Evolutionary conservation across 2,888 invertebrate genomes (phyloP).

Genomic region (Calephelis perditalis): DNA sequence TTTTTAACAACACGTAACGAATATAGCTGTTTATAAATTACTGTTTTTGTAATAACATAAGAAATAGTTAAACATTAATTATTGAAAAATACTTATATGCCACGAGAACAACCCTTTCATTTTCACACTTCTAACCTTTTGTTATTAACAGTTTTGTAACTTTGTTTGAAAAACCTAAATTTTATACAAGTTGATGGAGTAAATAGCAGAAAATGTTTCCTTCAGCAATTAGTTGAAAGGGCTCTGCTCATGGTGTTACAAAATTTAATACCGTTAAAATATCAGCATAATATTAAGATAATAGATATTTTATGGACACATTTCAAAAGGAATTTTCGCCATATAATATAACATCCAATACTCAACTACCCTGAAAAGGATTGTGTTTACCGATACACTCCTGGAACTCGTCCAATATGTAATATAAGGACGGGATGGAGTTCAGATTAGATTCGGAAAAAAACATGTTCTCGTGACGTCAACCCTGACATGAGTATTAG

Average conservation of each 20-base stretch:
- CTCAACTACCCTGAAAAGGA: slow-evolving; percentile 4
- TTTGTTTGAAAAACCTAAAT: too few species aligned
- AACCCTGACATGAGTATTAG: neutral
- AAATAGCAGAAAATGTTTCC: too few species aligned
- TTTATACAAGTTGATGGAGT: too few species aligned
- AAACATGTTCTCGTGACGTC: slow-evolving; percentile 6
- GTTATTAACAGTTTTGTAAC: too few species aligned
- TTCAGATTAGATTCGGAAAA: neutral
- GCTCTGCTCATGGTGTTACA: neutral
- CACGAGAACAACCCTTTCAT: too few species aligned
- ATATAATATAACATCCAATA: neutral
- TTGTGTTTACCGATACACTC: slow-evolving; percentile 11
- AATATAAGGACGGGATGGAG: slow-evolving; percentile 2
- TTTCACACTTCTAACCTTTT: too few species aligned
- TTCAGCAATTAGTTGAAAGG: too few species aligned
- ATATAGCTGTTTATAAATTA: too few species aligned
- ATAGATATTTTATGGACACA: neutral
- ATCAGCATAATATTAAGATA: neutral
- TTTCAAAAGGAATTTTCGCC: neutral
- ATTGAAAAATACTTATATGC: too few species aligned
- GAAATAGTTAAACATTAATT: too few species aligned
- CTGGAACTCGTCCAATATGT: slow-evolving; percentile 11
- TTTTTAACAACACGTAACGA: too few species aligned
- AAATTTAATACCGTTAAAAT: neutral
- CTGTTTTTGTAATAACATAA: too few species aligned